phyloP scores from a whole-genome alignment of 2,113 vertebrate species.

The Hucho hucho region DNA sequence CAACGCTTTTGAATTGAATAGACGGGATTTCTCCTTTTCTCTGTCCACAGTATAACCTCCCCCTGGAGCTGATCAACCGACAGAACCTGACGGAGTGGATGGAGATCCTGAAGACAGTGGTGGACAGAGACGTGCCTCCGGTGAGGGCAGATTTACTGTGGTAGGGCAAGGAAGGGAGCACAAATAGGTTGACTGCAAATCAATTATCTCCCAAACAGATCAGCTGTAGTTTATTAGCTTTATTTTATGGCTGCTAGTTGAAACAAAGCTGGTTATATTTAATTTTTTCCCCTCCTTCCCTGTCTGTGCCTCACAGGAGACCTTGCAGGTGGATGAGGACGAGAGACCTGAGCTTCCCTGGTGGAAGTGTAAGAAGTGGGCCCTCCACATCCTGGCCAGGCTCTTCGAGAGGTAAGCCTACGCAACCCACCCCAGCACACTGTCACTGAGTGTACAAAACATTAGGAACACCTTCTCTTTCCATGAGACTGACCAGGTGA shows the following conservation, averaged over 20 bases:
- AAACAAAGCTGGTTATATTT: neutral
- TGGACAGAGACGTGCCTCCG: slow-evolving; percentile 93
- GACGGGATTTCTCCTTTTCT: neutral
- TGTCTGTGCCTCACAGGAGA: slow-evolving; percentile 78
- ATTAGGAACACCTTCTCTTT: too few relatives aligned
- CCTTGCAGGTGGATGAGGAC: slow-evolving; percentile 95
- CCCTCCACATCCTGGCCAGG: slow-evolving; percentile 95
- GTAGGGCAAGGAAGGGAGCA: neutral
- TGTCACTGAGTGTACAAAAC: too few relatives aligned
- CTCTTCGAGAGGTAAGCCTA: slow-evolving; percentile 91
- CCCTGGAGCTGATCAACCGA: slow-evolving; percentile 96
- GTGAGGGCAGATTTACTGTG: slow-evolving; percentile 71
- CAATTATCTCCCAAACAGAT: neutral
- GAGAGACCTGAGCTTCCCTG: slow-evolving; percentile 95
- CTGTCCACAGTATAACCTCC: slow-evolving; percentile 86
- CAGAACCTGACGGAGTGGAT: slow-evolving; percentile 97
- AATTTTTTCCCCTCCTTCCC: neutral
- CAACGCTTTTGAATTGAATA: too few relatives aligned
- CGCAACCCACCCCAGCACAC: neutral
- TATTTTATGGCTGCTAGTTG: neutral
- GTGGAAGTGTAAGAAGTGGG: slow-evolving; percentile 99
- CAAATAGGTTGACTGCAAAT: neutral
- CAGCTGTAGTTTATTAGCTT: neutral
- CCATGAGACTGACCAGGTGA: too few relatives aligned
- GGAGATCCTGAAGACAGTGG: slow-evolving; percentile 95